Evolutionary conservation across 2,797 vertebrate genomes (phyloP).

Genomic region (Thaleichthys pacificus): DNA sequence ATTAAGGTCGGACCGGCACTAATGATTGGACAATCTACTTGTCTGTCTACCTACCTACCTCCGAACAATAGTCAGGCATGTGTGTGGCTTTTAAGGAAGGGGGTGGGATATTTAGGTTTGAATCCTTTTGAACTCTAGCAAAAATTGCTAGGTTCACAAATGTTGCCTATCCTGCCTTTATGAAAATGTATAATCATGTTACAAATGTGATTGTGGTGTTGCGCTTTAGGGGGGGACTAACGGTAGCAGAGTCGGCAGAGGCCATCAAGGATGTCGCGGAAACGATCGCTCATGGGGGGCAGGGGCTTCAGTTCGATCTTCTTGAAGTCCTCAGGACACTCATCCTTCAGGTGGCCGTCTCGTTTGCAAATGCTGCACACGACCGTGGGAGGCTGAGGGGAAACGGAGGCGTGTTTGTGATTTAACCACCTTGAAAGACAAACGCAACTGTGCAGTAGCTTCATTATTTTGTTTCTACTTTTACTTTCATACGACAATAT

Average conservation of each 20-base stretch:
- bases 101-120: too few relatives aligned
- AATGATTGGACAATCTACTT: too few relatives aligned
- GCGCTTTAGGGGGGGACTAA: constrained; percentile 57
- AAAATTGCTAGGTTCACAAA: too few relatives aligned
- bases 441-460: neutral
- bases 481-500: neutral
- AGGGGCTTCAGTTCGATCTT: constrained; percentile 95
- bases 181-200: neutral
- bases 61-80: too few relatives aligned
- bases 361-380: constrained; percentile 99
- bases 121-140: too few relatives aligned
- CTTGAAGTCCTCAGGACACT: constrained; percentile 98
- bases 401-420: neutral
- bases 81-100: too few relatives aligned
- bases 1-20: too few relatives aligned
- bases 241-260: constrained; percentile 93
- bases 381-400: constrained; percentile 89
- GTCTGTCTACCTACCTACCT: too few relatives aligned
- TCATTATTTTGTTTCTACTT: neutral
- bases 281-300: constrained; percentile 88
- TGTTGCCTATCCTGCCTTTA: too few relatives aligned
- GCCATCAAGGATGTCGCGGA: constrained; percentile 92
- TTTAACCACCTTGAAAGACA: too few relatives aligned
- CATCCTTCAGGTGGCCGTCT: constrained; percentile 95
- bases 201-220: neutral